phyloP scores from a whole-genome alignment of 2,888 invertebrate species.

The Papilio demoleus region DNA sequence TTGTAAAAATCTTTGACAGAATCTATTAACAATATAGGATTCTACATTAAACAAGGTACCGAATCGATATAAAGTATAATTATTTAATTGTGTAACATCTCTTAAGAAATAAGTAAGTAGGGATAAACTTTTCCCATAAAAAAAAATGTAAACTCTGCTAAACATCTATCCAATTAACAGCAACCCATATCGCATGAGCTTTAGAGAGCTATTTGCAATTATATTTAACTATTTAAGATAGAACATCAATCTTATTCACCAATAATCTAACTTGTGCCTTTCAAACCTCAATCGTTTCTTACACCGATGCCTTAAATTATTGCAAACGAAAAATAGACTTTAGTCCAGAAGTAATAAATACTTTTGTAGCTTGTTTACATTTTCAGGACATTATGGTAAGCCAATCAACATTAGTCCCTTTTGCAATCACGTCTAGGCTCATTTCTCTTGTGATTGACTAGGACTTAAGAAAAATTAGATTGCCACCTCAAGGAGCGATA shows the following conservation, averaged over 20 bases:
- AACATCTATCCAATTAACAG: background rate
- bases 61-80: too few relatives aligned
- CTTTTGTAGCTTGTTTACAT: constrained; percentile 44
- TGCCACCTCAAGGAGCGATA: constrained; percentile 78
- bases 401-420: constrained; percentile 80
- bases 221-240: constrained; percentile 41
- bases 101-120: background rate
- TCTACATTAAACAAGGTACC: constrained; percentile 24
- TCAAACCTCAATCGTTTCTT: constrained; percentile 55
- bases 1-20: constrained; percentile 56
- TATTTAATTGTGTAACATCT: background rate
- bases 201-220: background rate
- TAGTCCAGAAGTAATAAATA: constrained; percentile 46
- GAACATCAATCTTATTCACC: constrained; percentile 73
- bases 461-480: constrained; percentile 75
- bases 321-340: constrained; percentile 48
- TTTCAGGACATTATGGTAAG: constrained; percentile 54
- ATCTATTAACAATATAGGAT: constrained; percentile 45
- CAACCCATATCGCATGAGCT: background rate
- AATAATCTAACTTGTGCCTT: constrained; percentile 56
- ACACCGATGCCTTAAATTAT: constrained; percentile 42
- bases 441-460: constrained; percentile 80
- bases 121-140: background rate
- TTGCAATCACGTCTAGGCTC: constrained; percentile 72
- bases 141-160: background rate